Evolutionary conservation across 2,113 vertebrate genomes (phyloP), one percentile per base, ranked within the genome.

Genomic region (Neodon shergylaensis): DNA sequence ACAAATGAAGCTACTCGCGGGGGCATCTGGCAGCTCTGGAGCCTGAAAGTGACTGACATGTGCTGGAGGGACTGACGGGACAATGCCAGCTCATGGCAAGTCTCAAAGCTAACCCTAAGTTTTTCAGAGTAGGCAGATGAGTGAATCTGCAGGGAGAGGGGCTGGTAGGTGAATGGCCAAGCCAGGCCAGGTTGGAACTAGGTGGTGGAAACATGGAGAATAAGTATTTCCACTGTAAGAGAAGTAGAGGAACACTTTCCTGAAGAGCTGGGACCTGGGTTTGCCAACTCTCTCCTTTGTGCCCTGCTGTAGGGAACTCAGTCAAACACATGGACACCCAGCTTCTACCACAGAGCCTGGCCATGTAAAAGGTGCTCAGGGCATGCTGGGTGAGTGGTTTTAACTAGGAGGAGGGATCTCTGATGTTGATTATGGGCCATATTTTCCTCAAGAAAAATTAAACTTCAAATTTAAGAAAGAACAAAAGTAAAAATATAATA

Each of bases 381-480:
- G 42, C 19, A 2, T 4, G 17, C 88, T 78, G 63, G 81, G 22
- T 33, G 31, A 49, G 22, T 52, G 52, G 47, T 28, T 49, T 63
- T 95, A 78, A 81, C 36, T 82, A 66, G 47, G 95, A 92, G 63
- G 24, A 49, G 49, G 54, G 52, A 47, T 39, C 61, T 61, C 90
- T 61, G 44, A 12, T 90, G 63, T 36, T 78, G 66, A 88, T 31
- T 39, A 14, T 6, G 74, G 68, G 54, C 74, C 31, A 79, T 81
- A 68, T 92, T 93, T 97, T 96, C 73, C 74, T 90, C 47, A 74
- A 96, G 52, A 77, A 94, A 96, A 88, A 88, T 33, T 33, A 90
- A 90, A 96, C 92, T 79, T 96, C 61, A 95, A 70, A 96, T 61
- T 92, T 81, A 66, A 93, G 84, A 95, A 54, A 77, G 68, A 97